Evolutionary conservation across 2,797 vertebrate genomes (phyloP).

Genomic region (Anguilla megastoma): DNA sequence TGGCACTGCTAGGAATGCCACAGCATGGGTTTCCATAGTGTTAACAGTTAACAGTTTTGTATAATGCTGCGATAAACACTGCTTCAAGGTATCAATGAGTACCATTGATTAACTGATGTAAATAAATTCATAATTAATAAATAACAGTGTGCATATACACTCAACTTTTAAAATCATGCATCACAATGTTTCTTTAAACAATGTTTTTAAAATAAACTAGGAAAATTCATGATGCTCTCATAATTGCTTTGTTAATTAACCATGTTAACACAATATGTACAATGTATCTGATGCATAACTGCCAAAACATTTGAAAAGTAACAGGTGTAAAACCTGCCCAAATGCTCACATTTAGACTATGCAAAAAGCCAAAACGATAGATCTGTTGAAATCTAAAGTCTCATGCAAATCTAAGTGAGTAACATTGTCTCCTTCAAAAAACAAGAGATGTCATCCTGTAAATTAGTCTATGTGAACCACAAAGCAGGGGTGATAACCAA

Average conservation of each 20-base stretch:
- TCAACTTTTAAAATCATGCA: no score
- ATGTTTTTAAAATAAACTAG: not conserved
- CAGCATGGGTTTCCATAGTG: no score
- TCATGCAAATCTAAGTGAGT: slow-evolving; percentile 3
- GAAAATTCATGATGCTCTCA: not conserved
- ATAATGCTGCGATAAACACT: no score
- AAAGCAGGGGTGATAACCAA: not conserved
- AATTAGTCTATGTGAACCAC: not conserved
- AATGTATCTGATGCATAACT: not conserved
- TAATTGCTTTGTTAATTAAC: no score
- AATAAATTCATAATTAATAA: no score
- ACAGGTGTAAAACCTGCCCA: not conserved
- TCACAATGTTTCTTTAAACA: no score
- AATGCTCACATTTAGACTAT: not conserved
- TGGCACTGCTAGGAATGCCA: no score
- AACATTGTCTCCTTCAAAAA: not conserved
- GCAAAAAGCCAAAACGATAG: not conserved
- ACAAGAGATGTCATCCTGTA: no score
- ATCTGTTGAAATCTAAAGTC: not conserved
- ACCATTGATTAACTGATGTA: no score
- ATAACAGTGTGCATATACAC: no score
- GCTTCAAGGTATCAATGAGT: no score
- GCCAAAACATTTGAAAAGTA: not conserved
- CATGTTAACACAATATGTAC: not conserved
- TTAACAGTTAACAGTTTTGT: no score